Evolutionary conservation across 1,140 invertebrate genomes (phyloP), one percentile per base, ranked within the genome.

Genomic region (Brachionus koreanus): DNA sequence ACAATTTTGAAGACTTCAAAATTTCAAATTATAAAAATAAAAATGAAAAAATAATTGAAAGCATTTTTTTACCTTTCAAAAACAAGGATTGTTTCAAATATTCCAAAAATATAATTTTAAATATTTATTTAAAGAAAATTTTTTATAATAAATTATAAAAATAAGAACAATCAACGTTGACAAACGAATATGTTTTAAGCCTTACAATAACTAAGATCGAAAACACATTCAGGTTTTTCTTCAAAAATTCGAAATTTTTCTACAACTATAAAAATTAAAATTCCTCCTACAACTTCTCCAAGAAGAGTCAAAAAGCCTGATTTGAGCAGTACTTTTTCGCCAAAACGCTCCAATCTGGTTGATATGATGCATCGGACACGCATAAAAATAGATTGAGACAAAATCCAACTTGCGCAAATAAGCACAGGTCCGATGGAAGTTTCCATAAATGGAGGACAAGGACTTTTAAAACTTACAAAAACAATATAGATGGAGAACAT

Each of bases 401-500:
- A 37, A 13, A 79, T 42, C 76, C 76, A 79, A 25, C 49, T 39
- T 35, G 25, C 39, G 52, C 49, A 61, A 5, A 65, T 43, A 9
- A 82, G 13, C 5, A 46, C 25, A 3, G 79, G 35, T 16, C 79
- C 79, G 10, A 65, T 16, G n/a, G 2, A 7, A 3, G 39, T 43
- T n/a, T 82, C 61, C 19, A 65, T 19, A 42, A 82, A 82, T 49
- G 79, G 79, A 12, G 79, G 79, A 46, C 65, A 65, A 29, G 79
- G 79, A 52, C 79, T 82, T 52, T 61, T 25, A 43, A 67, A 13
- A 19, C 57, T 65, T 7, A 82, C 25, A 35, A 82, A 37, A 16
- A 82, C 46, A 12, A 82, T 65, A 67, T 82, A 82, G 19, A 13
- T 16, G 16, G 79, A 37, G 23, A 65, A 43, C 13, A 25, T 7